Evolutionary conservation across 2,888 invertebrate genomes (phyloP).

Genomic region (Eudasyphora cyanicolor): DNA sequence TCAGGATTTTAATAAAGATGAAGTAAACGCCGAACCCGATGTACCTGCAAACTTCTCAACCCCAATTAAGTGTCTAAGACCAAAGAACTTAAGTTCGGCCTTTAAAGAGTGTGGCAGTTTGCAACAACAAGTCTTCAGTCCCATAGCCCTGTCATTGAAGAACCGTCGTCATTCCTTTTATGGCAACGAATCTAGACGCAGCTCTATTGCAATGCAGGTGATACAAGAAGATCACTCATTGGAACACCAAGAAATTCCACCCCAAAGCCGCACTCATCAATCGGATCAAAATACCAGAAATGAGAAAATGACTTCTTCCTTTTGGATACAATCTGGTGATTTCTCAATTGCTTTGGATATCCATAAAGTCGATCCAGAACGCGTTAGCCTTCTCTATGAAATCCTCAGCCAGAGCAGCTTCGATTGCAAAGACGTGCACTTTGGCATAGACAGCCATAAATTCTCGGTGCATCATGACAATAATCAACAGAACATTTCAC

Average conservation of each 20-base stretch:
- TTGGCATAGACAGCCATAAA: too few relatives aligned
- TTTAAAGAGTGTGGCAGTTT: conserved; percentile 38
- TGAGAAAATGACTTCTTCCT: conserved; percentile 68
- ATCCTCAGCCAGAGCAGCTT: conserved; percentile 75
- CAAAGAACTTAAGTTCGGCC: neutral
- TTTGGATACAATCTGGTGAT: conserved; percentile 74
- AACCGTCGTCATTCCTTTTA: too few relatives aligned
- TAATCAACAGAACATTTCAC: conserved; percentile 48
- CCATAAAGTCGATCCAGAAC: conserved; percentile 67
- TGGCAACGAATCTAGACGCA: too few relatives aligned
- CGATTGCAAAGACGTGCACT: conserved; percentile 72
- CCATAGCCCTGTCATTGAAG: conserved; percentile 61
- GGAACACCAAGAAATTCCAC: conserved; percentile 63
- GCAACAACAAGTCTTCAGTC: conserved; percentile 71
- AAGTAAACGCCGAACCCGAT: neutral
- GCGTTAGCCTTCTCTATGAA: conserved; percentile 73
- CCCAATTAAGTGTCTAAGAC: conserved; percentile 69
- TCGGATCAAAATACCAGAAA: conserved; percentile 61
- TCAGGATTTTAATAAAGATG: too few relatives aligned
- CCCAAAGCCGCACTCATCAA: too few relatives aligned
- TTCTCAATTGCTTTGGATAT: conserved; percentile 72
- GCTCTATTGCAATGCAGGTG: conserved; percentile 75
- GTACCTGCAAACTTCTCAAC: conserved; percentile 71
- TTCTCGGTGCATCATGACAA: conserved; percentile 64
- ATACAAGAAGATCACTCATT: too few relatives aligned